Percentiles rank a stretch among this genome's conserved stretches.
Conservation (phyloP, 1,140 invertebrate species). For the Adoxophyes honmai region DNA sequence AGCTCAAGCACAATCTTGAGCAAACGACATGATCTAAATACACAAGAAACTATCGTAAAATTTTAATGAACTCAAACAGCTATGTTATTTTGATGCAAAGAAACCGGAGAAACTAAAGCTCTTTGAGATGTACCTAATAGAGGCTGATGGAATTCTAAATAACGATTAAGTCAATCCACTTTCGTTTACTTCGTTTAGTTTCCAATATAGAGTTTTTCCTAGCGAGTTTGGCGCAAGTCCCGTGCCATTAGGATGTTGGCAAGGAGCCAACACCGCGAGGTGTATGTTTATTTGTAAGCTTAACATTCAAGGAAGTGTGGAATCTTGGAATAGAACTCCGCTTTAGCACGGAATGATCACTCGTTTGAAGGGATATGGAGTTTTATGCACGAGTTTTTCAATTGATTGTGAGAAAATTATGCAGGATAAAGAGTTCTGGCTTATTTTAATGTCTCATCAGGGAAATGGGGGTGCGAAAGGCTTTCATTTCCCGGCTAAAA, state of each 20-base stretch:
- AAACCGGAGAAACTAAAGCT: no score
- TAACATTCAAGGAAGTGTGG: slow-evolving; percentile 72
- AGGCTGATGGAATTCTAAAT: slow-evolving; percentile 20
- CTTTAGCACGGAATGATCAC: slow-evolving; percentile 10
- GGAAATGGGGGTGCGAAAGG: neutral
- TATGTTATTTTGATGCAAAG: no score
- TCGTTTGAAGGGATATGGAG: slow-evolving; percentile 1
- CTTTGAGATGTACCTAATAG: no score
- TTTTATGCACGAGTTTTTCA: neutral
- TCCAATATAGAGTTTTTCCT: slow-evolving; percentile 63
- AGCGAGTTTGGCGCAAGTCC: slow-evolving; percentile 60
- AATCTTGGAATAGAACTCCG: slow-evolving; percentile 64
- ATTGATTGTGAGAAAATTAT: slow-evolving; percentile 15
- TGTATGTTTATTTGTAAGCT: slow-evolving; percentile 70
- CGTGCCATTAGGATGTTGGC: slow-evolving; percentile 70
- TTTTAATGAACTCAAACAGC: no score
- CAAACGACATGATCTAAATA: no score
- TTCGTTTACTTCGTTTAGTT: slow-evolving; percentile 52
- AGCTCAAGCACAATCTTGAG: slow-evolving; percentile 30
- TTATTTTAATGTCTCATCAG: neutral
- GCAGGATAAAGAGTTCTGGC: neutral
- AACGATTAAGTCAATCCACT: slow-evolving; percentile 54
- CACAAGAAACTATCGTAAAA: no score
- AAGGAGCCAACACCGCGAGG: slow-evolving; percentile 50
- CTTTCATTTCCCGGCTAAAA: slow-evolving; percentile 3